A percentile compares a stretch with the other conserved stretches of the same genome.
Evolutionary conservation across 2,113 vertebrate species (phyloP).

Genomic region (Ailurus styani): DNA sequence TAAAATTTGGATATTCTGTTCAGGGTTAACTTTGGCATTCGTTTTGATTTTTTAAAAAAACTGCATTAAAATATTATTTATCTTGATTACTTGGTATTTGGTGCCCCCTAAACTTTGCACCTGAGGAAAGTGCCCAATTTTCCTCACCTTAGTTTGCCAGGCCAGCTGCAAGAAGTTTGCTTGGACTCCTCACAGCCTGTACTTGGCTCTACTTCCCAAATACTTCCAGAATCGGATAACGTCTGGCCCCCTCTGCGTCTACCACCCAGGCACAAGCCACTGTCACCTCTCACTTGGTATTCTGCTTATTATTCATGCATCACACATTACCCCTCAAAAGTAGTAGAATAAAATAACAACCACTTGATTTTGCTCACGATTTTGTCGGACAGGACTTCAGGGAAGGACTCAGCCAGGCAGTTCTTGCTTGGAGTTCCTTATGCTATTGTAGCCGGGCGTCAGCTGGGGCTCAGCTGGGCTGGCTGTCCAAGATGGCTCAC

Average conservation of each 20-base stretch:
- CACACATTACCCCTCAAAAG: background rate
- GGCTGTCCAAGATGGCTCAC: background rate
- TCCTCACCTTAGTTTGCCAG: background rate
- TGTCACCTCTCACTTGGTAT: background rate
- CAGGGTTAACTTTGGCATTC: background rate
- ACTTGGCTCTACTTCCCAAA: background rate
- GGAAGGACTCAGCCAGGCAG: background rate
- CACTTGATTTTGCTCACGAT: background rate
- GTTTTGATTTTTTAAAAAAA: background rate
- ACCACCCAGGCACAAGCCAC: background rate
- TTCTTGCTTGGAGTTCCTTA: background rate
- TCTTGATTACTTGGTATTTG: background rate
- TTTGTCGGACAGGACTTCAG: background rate
- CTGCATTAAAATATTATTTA: background rate
- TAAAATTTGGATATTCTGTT: background rate
- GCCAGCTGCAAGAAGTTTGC: background rate
- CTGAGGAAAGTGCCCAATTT: background rate
- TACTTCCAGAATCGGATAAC: background rate
- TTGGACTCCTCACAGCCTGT: background rate
- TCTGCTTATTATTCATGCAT: background rate
- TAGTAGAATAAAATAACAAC: background rate
- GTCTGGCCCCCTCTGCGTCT: background rate
- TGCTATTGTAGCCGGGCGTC: background rate
- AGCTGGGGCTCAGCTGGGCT: background rate
- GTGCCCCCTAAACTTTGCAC: background rate